Evolutionary conservation across 2,888 invertebrate species (phyloP).

Genomic region (Hesperia comma): DNA sequence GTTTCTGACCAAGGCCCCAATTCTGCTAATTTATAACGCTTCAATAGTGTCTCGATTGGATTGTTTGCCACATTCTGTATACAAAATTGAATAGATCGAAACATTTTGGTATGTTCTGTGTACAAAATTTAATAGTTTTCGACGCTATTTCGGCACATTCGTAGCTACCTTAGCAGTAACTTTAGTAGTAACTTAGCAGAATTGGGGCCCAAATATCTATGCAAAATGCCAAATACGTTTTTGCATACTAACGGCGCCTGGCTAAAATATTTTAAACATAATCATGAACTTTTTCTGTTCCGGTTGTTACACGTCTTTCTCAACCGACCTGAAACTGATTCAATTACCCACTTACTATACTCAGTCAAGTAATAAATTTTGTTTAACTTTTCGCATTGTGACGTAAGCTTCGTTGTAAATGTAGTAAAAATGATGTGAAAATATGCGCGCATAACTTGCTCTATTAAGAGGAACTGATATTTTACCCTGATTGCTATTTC

Average conservation of each 20-base stretch:
- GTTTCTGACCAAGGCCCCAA: too few species aligned
- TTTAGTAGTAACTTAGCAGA: too few species aligned
- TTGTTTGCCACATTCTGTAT: too few species aligned
- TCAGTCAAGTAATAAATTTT: conserved; percentile 35
- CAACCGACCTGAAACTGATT: conserved; percentile 37
- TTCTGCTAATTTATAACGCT: too few species aligned
- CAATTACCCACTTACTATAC: conserved; percentile 36
- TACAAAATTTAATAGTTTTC: too few species aligned
- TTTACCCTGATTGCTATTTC: not conserved
- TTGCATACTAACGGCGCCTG: conserved; percentile 2
- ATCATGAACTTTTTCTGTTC: conserved; percentile 39
- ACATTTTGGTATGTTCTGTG: too few species aligned
- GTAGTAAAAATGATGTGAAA: not conserved
- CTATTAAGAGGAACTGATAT: not conserved
- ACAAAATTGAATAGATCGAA: too few species aligned
- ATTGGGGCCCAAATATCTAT: too few species aligned
- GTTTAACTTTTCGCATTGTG: conserved; percentile 33
- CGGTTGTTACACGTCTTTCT: conserved; percentile 43
- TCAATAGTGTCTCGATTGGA: too few species aligned
- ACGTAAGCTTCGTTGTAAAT: conserved; percentile 16
- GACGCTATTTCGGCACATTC: too few species aligned
- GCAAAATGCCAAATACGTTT: not conserved
- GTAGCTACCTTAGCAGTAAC: too few species aligned
- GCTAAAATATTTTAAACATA: not conserved
- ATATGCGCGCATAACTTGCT: conserved; percentile 1